Evolutionary conservation across 2,113 vertebrate species (phyloP), one percentile per base, ranked within the genome.

Genomic region (Cheirogaleus medius): DNA sequence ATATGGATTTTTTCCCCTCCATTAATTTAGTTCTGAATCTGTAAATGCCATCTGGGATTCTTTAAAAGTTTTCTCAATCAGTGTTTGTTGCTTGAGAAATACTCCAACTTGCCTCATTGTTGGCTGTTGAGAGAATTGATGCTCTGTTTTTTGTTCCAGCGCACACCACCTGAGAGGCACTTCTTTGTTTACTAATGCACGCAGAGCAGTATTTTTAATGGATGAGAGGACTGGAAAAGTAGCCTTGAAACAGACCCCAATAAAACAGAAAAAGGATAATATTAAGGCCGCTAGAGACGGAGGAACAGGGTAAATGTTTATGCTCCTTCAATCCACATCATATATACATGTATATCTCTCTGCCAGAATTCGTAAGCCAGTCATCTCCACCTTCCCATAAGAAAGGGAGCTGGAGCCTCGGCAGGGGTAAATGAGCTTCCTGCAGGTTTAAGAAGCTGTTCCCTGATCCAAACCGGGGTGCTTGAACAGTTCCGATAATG

Each of bases 371-470:
- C 34, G 68, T 86, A 87, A 92, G 87, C 5, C n/a, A 97, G 91
- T 23, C 54, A 0, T 52, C 80, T 56, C 94, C 52, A 84, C 98
- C 95, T 97, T 98, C 95, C 83, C 78, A 39, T 0, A 12, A 82
- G 90, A 90, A 88, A 96, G 83, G 87, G 92, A 97, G 95, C 92
- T 94, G 96, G 93, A 66, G 97, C 96, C 98, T 92, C 98, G 97
- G 98, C 97, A 23, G 98, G 98, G 95, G 96, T 89, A 98, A 98
- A 98, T 97, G 98, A 93, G 97, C 95, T 97, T 97, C 98, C 98
- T 94, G 98, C 97, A 92, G 98, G 92, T 97, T 98, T 97, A 95
- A 94, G 77, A 94, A 98, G 97, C 95, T 95, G 87, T 98, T 98
- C 95, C 89, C 32, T 56, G 81, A 87, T 97, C 97, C 97, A 23